phyloP scores from a whole-genome alignment of 1,140 invertebrate genomes.

The Drosophila prosaltans region DNA sequence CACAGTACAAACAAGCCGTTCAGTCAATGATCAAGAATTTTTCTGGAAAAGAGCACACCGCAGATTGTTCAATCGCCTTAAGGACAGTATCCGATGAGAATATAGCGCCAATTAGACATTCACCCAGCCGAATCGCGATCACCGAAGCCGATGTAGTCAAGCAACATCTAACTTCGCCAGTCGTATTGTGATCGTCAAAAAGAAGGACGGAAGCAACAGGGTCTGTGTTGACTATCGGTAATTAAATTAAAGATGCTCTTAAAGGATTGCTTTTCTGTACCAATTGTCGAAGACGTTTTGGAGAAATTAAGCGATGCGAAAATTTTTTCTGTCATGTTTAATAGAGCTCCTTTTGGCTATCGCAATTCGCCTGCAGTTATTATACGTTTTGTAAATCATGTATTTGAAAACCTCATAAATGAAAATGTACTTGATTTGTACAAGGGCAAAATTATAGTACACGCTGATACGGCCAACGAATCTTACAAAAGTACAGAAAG shows the following conservation, averaged over 20 bases:
- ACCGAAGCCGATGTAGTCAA: constrained; percentile 19
- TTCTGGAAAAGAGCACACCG: no score
- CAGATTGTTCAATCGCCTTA: no score
- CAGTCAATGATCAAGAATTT: no score
- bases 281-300: constrained; percentile 51
- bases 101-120: constrained; percentile 18
- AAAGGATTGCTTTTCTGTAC: constrained; percentile 58
- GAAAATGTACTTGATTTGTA: constrained; percentile 44
- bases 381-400: constrained; percentile 77
- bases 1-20: no score
- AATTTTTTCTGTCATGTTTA: constrained; percentile 54
- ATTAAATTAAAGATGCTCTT: constrained; percentile 49
- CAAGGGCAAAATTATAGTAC: constrained; percentile 84
- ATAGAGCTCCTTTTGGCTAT: constrained; percentile 83
- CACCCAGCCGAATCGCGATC: constrained; percentile 24
- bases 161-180: constrained; percentile 45
- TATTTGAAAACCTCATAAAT: constrained; percentile 19
- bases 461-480: constrained; percentile 68
- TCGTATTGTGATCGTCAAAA: constrained; percentile 59
- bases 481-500: constrained; percentile 48
- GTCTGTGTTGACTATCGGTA: constrained; percentile 15
- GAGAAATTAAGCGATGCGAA: constrained; percentile 43
- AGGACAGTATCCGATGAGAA: not conserved
- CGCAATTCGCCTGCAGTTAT: constrained; percentile 82
- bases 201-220: constrained; percentile 46